Percentiles rank a stretch among this genome's conserved stretches.
Evolutionary conservation across 2,797 vertebrate species (phyloP).

Genomic region (Cirrhinus molitorella): DNA sequence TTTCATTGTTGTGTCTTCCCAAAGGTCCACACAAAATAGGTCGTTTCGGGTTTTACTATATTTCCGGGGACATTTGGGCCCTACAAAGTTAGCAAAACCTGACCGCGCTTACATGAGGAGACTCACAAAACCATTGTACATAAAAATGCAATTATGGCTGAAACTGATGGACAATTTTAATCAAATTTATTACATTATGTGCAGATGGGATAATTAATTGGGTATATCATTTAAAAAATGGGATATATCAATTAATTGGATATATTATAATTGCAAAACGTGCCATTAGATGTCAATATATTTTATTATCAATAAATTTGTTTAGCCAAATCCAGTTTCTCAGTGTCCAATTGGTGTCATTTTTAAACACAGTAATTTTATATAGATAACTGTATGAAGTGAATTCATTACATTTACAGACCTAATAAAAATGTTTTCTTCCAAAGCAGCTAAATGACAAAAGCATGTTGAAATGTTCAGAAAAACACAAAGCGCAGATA

Average conservation of each 20-base stretch:
- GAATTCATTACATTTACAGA: background rate
- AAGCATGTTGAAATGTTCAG: background rate
- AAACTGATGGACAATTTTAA: too few relatives aligned
- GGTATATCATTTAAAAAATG: background rate
- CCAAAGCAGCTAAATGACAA: background rate
- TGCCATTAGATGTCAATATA: background rate
- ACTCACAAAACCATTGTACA: constrained; percentile 4
- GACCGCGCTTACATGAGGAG: background rate
- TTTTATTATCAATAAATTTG: too few relatives aligned
- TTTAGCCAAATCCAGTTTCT: background rate
- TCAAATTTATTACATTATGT: background rate
- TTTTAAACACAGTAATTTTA: background rate
- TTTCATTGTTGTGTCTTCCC: constrained; percentile 25
- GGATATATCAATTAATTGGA: background rate
- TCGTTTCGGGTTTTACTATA: constrained; percentile 15
- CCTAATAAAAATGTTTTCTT: background rate
- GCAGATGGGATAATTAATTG: background rate
- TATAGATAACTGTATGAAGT: too few relatives aligned
- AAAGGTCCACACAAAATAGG: constrained; percentile 29
- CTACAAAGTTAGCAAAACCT: constrained; percentile 7
- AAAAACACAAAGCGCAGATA: background rate
- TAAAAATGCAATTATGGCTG: constrained; percentile 1
- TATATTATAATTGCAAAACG: background rate
- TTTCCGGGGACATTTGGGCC: constrained; percentile 7
- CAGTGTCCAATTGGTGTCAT: background rate